Conservation (phyloP, 1,140 invertebrate genomes). For the Dolichoris vasculosae region DNA sequence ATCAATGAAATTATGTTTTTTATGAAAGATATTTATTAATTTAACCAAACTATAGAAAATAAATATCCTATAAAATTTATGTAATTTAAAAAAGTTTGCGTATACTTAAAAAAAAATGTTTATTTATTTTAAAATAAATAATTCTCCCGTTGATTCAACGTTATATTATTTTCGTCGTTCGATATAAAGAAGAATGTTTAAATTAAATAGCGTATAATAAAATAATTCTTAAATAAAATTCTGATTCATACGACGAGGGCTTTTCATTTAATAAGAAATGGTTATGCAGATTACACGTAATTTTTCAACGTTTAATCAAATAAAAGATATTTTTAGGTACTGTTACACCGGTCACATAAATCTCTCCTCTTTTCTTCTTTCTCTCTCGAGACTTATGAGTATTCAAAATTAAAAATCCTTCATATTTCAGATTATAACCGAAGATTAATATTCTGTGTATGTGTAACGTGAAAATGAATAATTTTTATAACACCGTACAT, state of each 20-base stretch:
- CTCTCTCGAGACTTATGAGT: background rate
- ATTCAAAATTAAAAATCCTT: constrained; percentile 7
- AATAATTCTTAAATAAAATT: background rate
- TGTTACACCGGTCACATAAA: background rate
- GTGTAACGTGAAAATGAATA: background rate
- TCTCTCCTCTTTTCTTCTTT: background rate
- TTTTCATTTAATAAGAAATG: background rate
- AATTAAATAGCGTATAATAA: background rate
- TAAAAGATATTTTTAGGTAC: background rate
- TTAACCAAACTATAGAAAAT: no score
- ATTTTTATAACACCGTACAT: background rate
- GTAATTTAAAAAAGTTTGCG: no score
- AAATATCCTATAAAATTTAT: no score
- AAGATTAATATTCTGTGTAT: background rate
- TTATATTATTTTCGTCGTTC: no score
- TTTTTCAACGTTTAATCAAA: background rate
- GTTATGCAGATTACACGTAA: background rate
- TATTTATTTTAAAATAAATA: no score
- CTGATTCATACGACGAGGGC: background rate
- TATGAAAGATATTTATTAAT: no score
- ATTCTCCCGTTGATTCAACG: no score
- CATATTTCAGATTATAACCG: background rate
- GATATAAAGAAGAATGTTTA: background rate
- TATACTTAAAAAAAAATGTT: no score
- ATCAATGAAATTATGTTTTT: no score